Conservation (phyloP, 2,113 vertebrate species). For the Monarcha castaneiventris region DNA sequence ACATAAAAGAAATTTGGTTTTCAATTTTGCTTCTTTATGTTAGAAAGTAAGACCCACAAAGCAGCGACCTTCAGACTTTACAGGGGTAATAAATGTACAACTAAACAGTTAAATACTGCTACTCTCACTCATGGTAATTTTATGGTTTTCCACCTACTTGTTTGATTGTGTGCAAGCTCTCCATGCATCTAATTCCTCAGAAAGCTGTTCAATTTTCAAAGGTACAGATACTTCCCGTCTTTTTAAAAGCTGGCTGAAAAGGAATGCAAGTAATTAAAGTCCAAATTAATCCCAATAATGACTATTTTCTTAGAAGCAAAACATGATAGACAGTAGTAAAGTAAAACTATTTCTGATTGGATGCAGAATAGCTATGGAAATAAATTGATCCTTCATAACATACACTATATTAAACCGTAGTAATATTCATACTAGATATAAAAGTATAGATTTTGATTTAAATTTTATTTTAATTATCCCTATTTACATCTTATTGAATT, state of each 20-base stretch:
- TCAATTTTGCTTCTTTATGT: not conserved
- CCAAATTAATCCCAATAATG: not conserved
- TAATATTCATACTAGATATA: not conserved
- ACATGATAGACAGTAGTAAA: not conserved
- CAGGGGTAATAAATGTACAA: not conserved
- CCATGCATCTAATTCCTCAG: slow-evolving; percentile 91
- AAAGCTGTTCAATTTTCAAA: slow-evolving; percentile 88
- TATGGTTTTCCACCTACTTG: slow-evolving; percentile 72
- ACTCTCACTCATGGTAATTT: not conserved
- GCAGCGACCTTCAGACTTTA: not conserved
- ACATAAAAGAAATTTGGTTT: not conserved
- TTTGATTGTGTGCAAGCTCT: slow-evolving; percentile 77
- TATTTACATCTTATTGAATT: not conserved
- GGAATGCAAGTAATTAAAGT: not conserved
- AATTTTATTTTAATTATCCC: not conserved
- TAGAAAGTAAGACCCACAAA: not conserved
- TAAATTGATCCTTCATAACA: not conserved
- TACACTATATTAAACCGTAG: not conserved
- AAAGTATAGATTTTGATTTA: not conserved
- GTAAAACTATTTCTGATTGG: not conserved
- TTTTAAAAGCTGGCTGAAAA: slow-evolving; percentile 91
- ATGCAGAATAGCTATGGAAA: not conserved
- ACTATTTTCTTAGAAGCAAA: not conserved
- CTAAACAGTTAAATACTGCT: not conserved
- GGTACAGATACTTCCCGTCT: slow-evolving; percentile 89